These are phyloP conservation scores for Trinectes maculatus DNA, from an alignment of 2,113 vertebrate species.

Conservation along the genomic window DNA sequence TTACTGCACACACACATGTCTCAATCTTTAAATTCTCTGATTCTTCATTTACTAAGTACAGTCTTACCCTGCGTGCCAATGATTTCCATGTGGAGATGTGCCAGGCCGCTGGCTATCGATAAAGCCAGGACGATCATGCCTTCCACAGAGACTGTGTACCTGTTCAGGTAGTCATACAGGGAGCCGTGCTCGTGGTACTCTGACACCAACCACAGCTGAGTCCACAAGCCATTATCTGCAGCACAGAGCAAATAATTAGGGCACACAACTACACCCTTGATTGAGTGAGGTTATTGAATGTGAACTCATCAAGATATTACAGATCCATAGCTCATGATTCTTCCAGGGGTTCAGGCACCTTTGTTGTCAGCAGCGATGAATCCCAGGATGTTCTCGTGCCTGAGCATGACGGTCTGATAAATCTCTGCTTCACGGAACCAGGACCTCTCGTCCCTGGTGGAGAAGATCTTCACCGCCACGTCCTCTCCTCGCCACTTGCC, in stretches of 20 bases:
- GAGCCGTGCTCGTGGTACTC: conserved; percentile 98
- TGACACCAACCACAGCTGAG: conserved; percentile 98
- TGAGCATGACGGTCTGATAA: conserved; percentile 96
- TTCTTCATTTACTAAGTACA: conserved; percentile 1
- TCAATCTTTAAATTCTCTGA: background rate
- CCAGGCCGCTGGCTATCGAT: conserved; percentile 92
- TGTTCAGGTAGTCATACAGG: conserved; percentile 94
- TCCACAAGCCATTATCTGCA: conserved; percentile 96
- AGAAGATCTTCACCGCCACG: conserved; percentile 98
- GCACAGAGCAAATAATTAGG: conserved; percentile 14
- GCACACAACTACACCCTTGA: background rate
- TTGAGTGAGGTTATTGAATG: background rate
- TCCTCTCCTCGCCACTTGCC: conserved; percentile 98
- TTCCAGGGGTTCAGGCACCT: conserved; percentile 75
- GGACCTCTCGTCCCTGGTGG: conserved; percentile 93
- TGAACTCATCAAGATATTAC: background rate
- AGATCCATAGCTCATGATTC: background rate
- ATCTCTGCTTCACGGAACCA: conserved; percentile 99
- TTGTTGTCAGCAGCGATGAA: conserved; percentile 99
- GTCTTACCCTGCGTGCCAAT: conserved; percentile 92
- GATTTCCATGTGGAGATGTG: conserved; percentile 99
- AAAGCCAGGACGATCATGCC: conserved; percentile 88
- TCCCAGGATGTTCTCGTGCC: conserved; percentile 96
- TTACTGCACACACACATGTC: background rate
- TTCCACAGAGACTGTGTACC: conserved; percentile 87